phyloP scores from a whole-genome alignment of 2,797 vertebrate genomes.

The Sphenopsis melanotis region DNA sequence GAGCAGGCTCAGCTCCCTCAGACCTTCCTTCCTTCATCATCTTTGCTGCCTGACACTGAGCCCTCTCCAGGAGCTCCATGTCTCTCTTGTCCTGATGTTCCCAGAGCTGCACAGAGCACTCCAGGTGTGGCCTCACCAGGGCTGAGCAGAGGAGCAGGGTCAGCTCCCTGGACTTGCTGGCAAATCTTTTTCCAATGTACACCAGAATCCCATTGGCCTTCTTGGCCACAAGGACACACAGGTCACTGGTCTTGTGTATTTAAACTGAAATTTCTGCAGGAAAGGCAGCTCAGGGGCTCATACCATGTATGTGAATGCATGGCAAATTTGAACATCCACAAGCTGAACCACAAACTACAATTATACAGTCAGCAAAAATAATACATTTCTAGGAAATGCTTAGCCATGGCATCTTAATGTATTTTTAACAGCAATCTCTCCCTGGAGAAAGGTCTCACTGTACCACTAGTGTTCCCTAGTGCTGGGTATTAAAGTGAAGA shows the following conservation, averaged over 20 bases:
- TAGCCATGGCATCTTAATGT: not conserved
- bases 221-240: not conserved
- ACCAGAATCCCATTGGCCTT: not conserved
- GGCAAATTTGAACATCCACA: not conserved
- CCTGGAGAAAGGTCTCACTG: not conserved
- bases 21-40: too few relatives aligned
- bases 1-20: not conserved
- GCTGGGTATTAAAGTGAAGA: not conserved
- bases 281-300: not conserved
- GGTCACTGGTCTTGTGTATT: not conserved
- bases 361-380: not conserved
- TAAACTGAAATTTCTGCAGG: not conserved
- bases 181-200: not conserved
- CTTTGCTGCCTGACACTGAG: not conserved
- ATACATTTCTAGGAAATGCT: not conserved
- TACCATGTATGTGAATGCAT: accelerated
- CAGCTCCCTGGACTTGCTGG: not conserved
- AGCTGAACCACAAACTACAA: not conserved
- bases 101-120: not conserved
- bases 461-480: not conserved
- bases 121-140: not conserved
- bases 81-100: not conserved
- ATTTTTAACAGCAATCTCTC: not conserved
- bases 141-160: not conserved
- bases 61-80: not conserved